A percentile compares a stretch with the other conserved stretches of the same genome.
phyloP scores from a whole-genome alignment of 2,113 vertebrate genomes.

The Peromyscus maniculatus region DNA sequence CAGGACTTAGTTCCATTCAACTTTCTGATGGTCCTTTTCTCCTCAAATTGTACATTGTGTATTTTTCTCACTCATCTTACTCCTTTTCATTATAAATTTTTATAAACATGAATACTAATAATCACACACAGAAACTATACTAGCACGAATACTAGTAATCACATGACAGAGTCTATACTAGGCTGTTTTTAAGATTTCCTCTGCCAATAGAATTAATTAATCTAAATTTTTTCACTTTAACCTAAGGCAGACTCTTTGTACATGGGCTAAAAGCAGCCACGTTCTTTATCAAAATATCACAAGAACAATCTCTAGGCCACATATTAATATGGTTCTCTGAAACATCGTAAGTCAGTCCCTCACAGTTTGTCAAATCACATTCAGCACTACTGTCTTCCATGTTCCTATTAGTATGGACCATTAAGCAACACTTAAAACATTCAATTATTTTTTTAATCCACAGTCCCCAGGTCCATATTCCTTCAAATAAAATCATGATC shows the following conservation, averaged over 20 bases:
- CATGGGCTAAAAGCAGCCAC: neutral
- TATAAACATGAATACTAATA: neutral
- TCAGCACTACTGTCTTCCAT: too few relatives aligned
- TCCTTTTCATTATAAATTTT: neutral
- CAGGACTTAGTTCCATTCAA: too few relatives aligned
- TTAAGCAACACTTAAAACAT: too few relatives aligned
- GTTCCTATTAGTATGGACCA: too few relatives aligned
- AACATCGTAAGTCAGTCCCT: neutral
- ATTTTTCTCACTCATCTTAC: too few relatives aligned
- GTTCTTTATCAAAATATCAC: neutral
- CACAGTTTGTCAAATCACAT: neutral
- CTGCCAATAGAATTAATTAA: neutral
- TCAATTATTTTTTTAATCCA: too few relatives aligned
- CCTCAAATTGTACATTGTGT: too few relatives aligned
- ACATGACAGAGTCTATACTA: neutral
- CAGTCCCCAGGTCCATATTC: too few relatives aligned
- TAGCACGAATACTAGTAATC: neutral
- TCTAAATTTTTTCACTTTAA: neutral
- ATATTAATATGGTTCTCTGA: neutral
- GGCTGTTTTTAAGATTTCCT: neutral
- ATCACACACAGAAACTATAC: neutral
- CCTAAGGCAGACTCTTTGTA: neutral
- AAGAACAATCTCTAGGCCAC: neutral
- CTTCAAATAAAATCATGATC: too few relatives aligned
- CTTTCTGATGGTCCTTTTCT: too few relatives aligned